phyloP scores from a whole-genome alignment of 64 coral and sea anemone species.

The Actinia tenebrosa region DNA sequence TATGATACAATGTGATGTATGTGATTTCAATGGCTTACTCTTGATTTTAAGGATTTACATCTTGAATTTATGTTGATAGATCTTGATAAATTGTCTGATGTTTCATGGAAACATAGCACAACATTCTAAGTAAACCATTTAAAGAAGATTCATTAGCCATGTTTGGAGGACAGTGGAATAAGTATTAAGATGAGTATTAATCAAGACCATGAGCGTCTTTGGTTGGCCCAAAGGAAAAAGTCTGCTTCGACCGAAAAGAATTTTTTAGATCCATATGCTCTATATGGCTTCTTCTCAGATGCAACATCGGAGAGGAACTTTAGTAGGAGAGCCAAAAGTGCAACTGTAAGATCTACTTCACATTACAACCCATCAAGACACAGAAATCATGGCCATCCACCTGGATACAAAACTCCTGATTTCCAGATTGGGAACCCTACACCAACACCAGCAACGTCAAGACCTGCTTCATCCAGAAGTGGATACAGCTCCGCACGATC shows the following conservation, averaged over 20 bases:
- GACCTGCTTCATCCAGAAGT: slow-evolving; percentile 74
- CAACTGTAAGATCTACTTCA: slow-evolving; percentile 28
- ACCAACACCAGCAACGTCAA: slow-evolving; percentile 66
- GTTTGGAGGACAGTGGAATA: neutral
- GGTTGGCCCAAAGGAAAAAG: slow-evolving; percentile 47
- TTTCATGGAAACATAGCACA: neutral
- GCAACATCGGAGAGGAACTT: slow-evolving; percentile 20
- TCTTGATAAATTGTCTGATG: neutral
- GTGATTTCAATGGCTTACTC: neutral
- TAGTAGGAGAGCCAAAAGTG: slow-evolving; percentile 62
- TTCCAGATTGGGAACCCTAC: slow-evolving; percentile 41
- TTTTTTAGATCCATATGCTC: slow-evolving; percentile 56
- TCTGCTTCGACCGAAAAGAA: slow-evolving; percentile 5
- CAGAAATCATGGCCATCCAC: slow-evolving; percentile 22
- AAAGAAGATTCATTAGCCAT: neutral
- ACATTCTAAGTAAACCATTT: neutral
- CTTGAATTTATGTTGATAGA: neutral
- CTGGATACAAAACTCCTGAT: slow-evolving; percentile 11
- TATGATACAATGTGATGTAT: neutral
- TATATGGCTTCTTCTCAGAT: slow-evolving; percentile 51
- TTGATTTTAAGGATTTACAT: neutral
- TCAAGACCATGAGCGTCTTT: slow-evolving; percentile 60
- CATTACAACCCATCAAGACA: neutral
- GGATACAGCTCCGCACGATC: slow-evolving; percentile 34
- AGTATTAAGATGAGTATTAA: slow-evolving; percentile 20